phyloP scores from a whole-genome alignment of 92 coral and sea anemone species.

The Zoanthus sansibaricus region DNA sequence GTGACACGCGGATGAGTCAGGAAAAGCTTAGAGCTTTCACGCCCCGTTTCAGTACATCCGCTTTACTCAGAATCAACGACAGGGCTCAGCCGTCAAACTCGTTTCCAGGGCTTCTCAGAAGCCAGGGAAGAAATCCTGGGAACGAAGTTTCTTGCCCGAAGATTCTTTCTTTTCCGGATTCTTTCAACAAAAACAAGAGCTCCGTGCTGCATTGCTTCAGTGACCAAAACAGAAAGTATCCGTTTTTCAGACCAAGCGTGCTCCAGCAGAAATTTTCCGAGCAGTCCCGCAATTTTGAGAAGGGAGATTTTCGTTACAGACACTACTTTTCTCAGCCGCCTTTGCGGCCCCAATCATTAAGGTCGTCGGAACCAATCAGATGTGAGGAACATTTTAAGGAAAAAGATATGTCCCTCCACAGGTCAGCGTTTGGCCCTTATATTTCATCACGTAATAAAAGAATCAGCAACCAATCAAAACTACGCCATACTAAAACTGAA shows the following conservation, averaged over 20 bases:
- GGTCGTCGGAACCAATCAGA: constrained; percentile 16
- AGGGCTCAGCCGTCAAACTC: neutral
- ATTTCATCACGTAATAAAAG: constrained; percentile 20
- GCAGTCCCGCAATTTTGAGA: neutral
- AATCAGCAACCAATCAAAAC: neutral
- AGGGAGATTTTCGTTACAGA: neutral
- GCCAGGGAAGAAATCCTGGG: too few species aligned
- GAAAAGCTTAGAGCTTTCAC: constrained; percentile 26
- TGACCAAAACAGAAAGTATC: constrained; percentile 6
- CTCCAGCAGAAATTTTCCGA: neutral
- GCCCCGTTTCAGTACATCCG: constrained; percentile 5
- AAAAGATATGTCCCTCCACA: constrained; percentile 19
- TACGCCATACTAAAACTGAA: neutral
- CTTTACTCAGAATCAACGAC: neutral
- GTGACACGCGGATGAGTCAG: neutral
- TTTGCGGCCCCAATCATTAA: neutral
- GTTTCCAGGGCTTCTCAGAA: too few species aligned
- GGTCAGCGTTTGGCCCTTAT: constrained; percentile 38
- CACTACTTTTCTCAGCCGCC: constrained; percentile 5
- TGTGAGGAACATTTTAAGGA: neutral
- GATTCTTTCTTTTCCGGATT: neutral
- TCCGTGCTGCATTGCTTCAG: constrained; percentile 41
- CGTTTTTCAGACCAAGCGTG: constrained; percentile 3
- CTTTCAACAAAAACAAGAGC: constrained; percentile 51
- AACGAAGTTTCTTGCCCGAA: too few species aligned